Base-by-base conservation (phyloP, 1,140 invertebrate species). In the Pissodes strobi region DNA sequence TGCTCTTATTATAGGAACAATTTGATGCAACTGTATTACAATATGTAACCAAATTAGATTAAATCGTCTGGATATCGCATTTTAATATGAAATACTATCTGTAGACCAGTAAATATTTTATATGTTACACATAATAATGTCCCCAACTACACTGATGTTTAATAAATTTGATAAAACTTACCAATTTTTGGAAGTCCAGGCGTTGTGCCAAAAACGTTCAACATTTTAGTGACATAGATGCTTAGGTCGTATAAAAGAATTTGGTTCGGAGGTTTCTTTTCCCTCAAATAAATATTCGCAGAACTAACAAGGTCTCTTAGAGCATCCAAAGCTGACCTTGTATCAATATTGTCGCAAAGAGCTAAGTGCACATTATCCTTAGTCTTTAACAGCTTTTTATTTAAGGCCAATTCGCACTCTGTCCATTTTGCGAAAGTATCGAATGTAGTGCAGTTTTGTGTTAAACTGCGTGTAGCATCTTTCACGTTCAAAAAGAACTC, bases 401-500 rank as follows among this genome's bases (percentile, higher is more conserved):
- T 84, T n/a, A 94, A 77, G 9, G 84, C 81, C 12, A 87, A 72
- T 76, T 93, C 91, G 0, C 78, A 70, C 1, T 80, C 60, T 0
- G 70, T 79, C 90, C 90, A 93, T 70, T 84, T 85, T 39, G 81
- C 84, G 49, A 90, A 92, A 39, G 83, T 84, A 4, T 78, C 74
- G 6, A 82, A 71, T 1, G 79, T 80, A 38, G 80, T 80, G 45
- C 78, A 80, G 18, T 82, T 79, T 9, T 80, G 79, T 22, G 78
- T 74, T 0, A 86, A 79, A 37, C 79, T 84, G 38, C 95, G 84
- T 2, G 93, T 82, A 38, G 89, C 82, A 77, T 96, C 93, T 82
- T 98, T 98, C 0, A 98, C 88, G 66, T 90, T 95, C 51, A 98
- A 79, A 75, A 98, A 98, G 74, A 98, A 99, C 82, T 99, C 95